A percentile compares a stretch with the other conserved stretches of the same genome.
Conservation (phyloP, 2,797 vertebrate genomes). For the Lerista edwardsae region DNA sequence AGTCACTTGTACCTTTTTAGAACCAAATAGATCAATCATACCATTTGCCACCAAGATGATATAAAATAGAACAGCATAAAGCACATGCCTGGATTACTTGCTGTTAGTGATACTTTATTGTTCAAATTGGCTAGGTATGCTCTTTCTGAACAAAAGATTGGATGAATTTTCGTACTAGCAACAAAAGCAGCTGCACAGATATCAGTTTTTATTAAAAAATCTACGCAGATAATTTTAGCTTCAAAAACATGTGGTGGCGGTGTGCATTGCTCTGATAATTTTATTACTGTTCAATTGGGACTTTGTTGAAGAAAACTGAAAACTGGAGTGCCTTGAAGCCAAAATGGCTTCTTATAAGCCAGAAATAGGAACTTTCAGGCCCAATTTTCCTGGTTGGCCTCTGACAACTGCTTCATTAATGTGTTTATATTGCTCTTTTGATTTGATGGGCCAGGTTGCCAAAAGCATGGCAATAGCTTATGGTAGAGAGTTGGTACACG, state of each 20-base stretch:
- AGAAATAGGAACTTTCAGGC: not conserved
- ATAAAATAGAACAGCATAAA: not conserved
- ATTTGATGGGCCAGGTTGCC: not conserved
- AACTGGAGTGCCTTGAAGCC: not conserved
- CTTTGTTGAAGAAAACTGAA: not conserved
- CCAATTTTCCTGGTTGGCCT: not conserved
- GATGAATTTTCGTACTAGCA: not conserved
- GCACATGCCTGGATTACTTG: not conserved
- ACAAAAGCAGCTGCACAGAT: not conserved
- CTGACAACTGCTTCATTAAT: not conserved
- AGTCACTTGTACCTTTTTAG: not conserved
- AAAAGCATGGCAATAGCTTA: not conserved
- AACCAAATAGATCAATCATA: not conserved
- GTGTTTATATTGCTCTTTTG: not conserved
- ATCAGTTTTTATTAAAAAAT: not conserved
- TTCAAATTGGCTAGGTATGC: not conserved
- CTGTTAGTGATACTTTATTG: not conserved
- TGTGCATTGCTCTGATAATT: not conserved
- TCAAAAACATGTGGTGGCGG: not conserved
- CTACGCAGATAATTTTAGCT: not conserved
- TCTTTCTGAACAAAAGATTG: not conserved
- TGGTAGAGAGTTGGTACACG: not conserved
- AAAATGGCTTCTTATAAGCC: not conserved
- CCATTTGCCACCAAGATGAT: not conserved
- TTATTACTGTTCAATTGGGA: not conserved